These are phyloP conservation scores for Noctua janthina DNA, from an alignment of 2,888 invertebrate genomes.

Conservation along the genomic window DNA sequence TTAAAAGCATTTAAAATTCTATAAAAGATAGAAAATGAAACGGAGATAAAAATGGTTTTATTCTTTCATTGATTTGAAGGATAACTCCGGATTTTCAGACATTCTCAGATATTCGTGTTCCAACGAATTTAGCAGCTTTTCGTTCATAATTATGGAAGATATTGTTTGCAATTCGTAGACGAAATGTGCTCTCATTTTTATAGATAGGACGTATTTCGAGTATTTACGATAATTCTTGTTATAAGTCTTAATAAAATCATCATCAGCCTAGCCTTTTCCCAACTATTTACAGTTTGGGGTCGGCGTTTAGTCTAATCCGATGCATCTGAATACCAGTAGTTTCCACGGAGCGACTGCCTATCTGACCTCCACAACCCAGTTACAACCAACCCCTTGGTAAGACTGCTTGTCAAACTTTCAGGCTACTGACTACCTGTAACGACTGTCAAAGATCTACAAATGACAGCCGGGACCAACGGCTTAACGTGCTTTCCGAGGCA, in stretches of 20 bases:
- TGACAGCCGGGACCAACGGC: no score
- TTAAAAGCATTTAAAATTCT: slow-evolving; percentile 20
- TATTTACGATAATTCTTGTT: background rate
- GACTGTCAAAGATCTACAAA: no score
- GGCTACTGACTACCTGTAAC: no score
- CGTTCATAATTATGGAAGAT: slow-evolving; percentile 1
- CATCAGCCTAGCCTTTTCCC: no score
- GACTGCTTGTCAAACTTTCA: no score
- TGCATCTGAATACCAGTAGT: no score
- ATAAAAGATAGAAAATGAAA: slow-evolving; percentile 3
- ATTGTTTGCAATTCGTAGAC: background rate
- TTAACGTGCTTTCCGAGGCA: no score
- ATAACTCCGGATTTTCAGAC: background rate
- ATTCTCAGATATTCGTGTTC: slow-evolving; percentile 17
- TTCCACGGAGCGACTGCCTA: no score
- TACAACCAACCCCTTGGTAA: no score
- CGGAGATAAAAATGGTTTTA: background rate
- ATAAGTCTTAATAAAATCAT: background rate
- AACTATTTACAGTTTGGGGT: no score
- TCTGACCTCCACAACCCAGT: no score
- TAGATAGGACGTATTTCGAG: background rate
- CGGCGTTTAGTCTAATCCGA: no score
- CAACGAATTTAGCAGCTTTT: background rate
- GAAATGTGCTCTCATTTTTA: background rate
- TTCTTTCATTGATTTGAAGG: slow-evolving; percentile 7